Evolutionary conservation across 2,113 vertebrate genomes (phyloP), one percentile per base, ranked within the genome.

Genomic region (Microcebus ravelobensis): DNA sequence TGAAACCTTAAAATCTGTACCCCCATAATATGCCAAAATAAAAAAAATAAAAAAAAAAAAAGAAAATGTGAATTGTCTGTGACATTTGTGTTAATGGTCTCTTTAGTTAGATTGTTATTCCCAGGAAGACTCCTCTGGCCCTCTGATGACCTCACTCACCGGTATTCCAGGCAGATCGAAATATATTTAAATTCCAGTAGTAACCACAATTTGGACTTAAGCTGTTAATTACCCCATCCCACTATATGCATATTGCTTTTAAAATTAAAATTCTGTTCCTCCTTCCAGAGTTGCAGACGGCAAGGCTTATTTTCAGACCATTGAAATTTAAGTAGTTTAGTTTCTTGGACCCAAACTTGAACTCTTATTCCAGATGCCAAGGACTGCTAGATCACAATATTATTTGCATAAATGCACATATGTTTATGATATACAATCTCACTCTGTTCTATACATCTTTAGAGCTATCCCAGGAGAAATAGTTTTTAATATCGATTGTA

Each of bases 181-280:
- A 74, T 36, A 87, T 13, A 70, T 18, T 90, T 70, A 67, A 68
- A 91, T 96, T 93, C n/a, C 63, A 42, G 9, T 9, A 80, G 74
- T 73, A 90, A 68, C 52, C 10, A 45, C 21, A 87, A 8, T 84
- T 84, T 85, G 79, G 21, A 45, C 15, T 59, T 23, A 48, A 83
- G 57, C 21, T 63, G 2, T 63, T 87, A 87, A 74, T 95, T 70
- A 93, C 2, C 39, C 31, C 5, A 61, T 57, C 27, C 65, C 52
- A 25, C 52, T 88, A 50, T 2, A 29, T 76, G 31, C 6, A 42
- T 55, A n/a, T 20, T 87, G 50, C 94, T 94, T 90, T 67, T 20
- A 86, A 96, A 96, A 68, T 87, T 94, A 87, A 94, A 55, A 87
- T 89, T 82, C 80, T 87, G 11, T 87, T 84, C 12, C 17, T 61